Percentiles rank a stretch among this genome's conserved stretches.
These are phyloP conservation scores for Anguilla anguilla DNA, from an alignment of 2,797 vertebrate genomes.

Conservation along the genomic window DNA sequence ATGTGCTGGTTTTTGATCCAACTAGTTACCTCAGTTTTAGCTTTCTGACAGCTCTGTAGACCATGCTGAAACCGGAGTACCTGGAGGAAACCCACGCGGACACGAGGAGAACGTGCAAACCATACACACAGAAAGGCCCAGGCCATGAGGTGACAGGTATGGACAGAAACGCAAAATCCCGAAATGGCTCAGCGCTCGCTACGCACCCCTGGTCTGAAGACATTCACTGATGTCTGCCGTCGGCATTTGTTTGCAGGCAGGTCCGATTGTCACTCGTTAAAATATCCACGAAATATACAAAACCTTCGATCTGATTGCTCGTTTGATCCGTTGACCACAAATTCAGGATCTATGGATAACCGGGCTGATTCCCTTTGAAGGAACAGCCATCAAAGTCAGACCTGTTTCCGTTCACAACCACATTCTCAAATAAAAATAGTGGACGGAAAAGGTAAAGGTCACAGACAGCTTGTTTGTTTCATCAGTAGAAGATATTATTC, in stretches of 20 bases:
- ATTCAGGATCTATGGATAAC: neutral
- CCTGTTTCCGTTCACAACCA: neutral
- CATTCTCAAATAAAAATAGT: neutral
- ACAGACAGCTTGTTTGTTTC: neutral
- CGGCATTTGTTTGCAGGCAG: neutral
- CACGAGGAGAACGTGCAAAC: too few species aligned
- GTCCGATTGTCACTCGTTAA: neutral
- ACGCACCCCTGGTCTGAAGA: too few species aligned
- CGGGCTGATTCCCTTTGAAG: neutral
- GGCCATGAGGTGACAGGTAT: too few species aligned
- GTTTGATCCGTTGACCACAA: neutral
- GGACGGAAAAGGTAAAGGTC: constrained; percentile 1
- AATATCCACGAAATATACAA: neutral
- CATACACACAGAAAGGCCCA: too few species aligned
- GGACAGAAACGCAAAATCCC: too few species aligned
- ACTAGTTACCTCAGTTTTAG: too few species aligned
- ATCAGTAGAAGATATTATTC: neutral
- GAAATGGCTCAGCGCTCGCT: too few species aligned
- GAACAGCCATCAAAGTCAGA: neutral
- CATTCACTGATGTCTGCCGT: neutral
- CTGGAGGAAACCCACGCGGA: too few species aligned
- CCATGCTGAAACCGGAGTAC: too few species aligned
- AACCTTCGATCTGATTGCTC: neutral
- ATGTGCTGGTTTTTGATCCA: too few species aligned
- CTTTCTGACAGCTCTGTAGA: too few species aligned